These are phyloP conservation scores for Thamnophis elegans DNA, from an alignment of 2,797 vertebrate genomes.

Conservation along the genomic window DNA sequence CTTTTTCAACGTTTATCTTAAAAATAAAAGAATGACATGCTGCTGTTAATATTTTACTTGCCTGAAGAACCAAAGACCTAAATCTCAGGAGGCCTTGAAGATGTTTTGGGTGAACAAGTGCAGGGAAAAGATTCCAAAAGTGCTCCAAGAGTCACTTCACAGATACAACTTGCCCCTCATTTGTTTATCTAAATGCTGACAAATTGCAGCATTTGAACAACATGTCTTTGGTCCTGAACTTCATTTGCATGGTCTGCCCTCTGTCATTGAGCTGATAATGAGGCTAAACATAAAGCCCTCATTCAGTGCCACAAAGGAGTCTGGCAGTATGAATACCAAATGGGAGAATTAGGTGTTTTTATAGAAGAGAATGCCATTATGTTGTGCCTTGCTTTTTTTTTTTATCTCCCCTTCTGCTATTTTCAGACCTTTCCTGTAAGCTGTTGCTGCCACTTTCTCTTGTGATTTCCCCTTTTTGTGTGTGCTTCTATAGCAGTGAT, in stretches of 20 bases:
- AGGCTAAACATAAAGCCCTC: slow-evolving; percentile 75
- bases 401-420: slow-evolving; percentile 72
- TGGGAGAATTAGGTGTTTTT: slow-evolving; percentile 73
- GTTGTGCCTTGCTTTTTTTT: slow-evolving; percentile 64
- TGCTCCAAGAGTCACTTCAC: slow-evolving; percentile 66
- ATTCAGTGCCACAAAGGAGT: slow-evolving; percentile 70
- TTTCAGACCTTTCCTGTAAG: slow-evolving; percentile 75
- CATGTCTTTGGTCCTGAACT: slow-evolving; percentile 70
- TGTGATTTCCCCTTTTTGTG: slow-evolving; percentile 41
- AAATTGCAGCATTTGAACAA: slow-evolving; percentile 82
- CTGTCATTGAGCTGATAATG: slow-evolving; percentile 79
- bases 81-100: slow-evolving; percentile 35
- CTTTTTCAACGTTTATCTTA: slow-evolving; percentile 22
- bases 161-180: slow-evolving; percentile 71
- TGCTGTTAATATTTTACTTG: slow-evolving; percentile 40
- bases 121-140: slow-evolving; percentile 65
- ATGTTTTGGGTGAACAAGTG: slow-evolving; percentile 66
- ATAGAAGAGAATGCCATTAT: slow-evolving; percentile 76
- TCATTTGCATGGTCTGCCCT: slow-evolving; percentile 73
- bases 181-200: slow-evolving; percentile 84
- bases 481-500: slow-evolving; percentile 52
- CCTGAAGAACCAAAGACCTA: slow-evolving; percentile 33
- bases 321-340: slow-evolving; percentile 79
- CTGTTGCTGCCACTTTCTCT: slow-evolving; percentile 32
- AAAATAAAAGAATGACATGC: slow-evolving; percentile 19